phyloP scores from a whole-genome alignment of 2,888 invertebrate species.

The Nomada hirtipes region DNA sequence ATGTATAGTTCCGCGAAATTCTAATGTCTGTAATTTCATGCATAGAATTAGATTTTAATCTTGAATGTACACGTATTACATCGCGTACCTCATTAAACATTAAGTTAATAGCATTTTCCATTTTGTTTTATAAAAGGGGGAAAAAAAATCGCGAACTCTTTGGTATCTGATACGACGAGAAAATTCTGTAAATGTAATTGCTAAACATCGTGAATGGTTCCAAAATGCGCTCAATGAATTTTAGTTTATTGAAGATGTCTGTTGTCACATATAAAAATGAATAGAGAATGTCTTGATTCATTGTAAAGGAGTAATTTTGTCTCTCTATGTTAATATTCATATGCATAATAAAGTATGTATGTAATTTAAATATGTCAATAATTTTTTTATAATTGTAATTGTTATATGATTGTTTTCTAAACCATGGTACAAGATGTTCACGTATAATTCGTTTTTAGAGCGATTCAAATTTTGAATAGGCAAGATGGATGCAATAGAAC shows the following conservation, averaged over 20 bases:
- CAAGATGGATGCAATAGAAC: not conserved
- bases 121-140: slow-evolving; percentile 14
- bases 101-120: slow-evolving; percentile 32
- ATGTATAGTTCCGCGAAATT: slow-evolving; percentile 1
- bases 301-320: slow-evolving; percentile 72
- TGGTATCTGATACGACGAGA: slow-evolving; percentile 55
- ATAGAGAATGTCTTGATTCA: slow-evolving; percentile 66
- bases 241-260: slow-evolving; percentile 59
- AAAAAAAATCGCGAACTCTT: slow-evolving; percentile 44
- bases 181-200: slow-evolving; percentile 27
- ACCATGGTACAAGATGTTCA: not conserved
- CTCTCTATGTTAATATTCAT: slow-evolving; percentile 76
- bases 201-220: slow-evolving; percentile 36
- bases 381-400: slow-evolving; percentile 4
- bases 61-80: slow-evolving; percentile 8
- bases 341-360: slow-evolving; percentile 77
- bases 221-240: slow-evolving; percentile 61
- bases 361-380: slow-evolving; percentile 66
- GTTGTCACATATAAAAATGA: slow-evolving; percentile 59
- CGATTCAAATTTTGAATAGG: not conserved
- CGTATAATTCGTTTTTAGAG: not conserved
- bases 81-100: slow-evolving; percentile 33
- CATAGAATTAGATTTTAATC: slow-evolving; percentile 40
- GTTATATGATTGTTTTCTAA: slow-evolving; percentile 16
- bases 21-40: slow-evolving; percentile 24